Evolutionary conservation across 2,888 invertebrate species (phyloP), one percentile per base, ranked within the genome.

Genomic region (Bembecia ichneumoniformis): DNA sequence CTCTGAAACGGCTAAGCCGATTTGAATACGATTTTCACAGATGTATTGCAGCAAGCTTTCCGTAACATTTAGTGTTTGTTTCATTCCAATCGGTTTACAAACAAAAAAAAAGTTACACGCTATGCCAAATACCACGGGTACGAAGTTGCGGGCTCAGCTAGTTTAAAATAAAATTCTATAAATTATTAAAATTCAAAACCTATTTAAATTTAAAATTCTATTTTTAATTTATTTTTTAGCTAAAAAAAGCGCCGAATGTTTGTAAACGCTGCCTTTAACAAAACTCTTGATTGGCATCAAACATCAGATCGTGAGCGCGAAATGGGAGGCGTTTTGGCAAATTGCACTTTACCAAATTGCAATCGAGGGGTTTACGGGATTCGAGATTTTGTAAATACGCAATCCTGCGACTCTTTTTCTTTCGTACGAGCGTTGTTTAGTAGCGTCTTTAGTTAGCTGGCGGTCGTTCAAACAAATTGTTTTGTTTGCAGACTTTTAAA

Each of bases 271-370:
- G 52, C 48, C 48, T 47, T 47, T 47, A 16, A 16, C 51, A 48
- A 50, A 60, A 56, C 54, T 48, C 52, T 61, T 61, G 63, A 66
- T 68, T 64, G 65, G 63, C 61, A 62, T 60, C 63, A 59, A 60
- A 58, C 47, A 47, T 47, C 35, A 47, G 47, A 47, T 47, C 16
- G 16, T 14, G 47, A 35, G 49, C 54, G 51, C 47, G 52, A 49
- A 54, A 35, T 50, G 56, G 52, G 53, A 60, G 58, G 60, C 62
- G 59, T 63, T 61, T 58, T 59, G 51, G 52, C 56, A 60, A 66
- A 64, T 64, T 64, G 67, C 69, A 69, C 71, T 72, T 63, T 63
- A 58, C 61, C 50, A 63, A 64, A 72, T 73, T 71, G 63, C 62
- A 51, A 60, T 58, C 49, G 56, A 45, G 40, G 56, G 51, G 47